These are phyloP conservation scores for Lepus oiostolus DNA, from an alignment of 2,797 vertebrate species.

Conservation along the genomic window DNA sequence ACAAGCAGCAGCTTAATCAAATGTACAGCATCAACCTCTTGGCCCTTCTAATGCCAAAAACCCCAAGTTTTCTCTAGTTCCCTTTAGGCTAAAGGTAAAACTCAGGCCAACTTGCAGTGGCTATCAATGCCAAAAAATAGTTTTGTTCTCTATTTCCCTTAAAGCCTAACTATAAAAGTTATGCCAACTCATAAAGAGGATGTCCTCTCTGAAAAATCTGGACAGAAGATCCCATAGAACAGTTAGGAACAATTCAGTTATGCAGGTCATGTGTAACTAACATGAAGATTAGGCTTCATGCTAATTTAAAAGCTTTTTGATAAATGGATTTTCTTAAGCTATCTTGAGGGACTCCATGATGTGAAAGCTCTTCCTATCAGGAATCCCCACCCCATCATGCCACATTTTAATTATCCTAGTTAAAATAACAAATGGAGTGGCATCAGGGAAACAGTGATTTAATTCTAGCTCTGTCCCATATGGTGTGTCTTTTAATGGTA, in stretches of 20 bases:
- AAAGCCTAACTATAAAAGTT: constrained; percentile 21
- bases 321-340: constrained; percentile 67
- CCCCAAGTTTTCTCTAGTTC: too few species aligned
- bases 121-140: not conserved
- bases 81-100: too few species aligned
- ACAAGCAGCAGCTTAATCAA: too few species aligned
- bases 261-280: constrained; percentile 18
- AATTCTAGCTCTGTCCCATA: constrained; percentile 69
- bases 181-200: not conserved
- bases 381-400: not conserved
- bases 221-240: constrained; percentile 30
- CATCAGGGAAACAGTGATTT: constrained; percentile 53
- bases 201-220: not conserved
- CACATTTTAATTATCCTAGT: constrained; percentile 70
- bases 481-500: not conserved
- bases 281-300: constrained; percentile 40
- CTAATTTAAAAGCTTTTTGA: constrained; percentile 70
- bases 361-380: constrained; percentile 56
- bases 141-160: constrained; percentile 33
- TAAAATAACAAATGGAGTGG: not conserved
- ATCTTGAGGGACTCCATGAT: constrained; percentile 40
- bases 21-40: too few species aligned
- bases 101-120: too few species aligned
- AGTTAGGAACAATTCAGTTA: constrained; percentile 65
- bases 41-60: too few species aligned